Evolutionary conservation across 1,140 invertebrate species (phyloP).

Genomic region (Dufourea novaeangliae): DNA sequence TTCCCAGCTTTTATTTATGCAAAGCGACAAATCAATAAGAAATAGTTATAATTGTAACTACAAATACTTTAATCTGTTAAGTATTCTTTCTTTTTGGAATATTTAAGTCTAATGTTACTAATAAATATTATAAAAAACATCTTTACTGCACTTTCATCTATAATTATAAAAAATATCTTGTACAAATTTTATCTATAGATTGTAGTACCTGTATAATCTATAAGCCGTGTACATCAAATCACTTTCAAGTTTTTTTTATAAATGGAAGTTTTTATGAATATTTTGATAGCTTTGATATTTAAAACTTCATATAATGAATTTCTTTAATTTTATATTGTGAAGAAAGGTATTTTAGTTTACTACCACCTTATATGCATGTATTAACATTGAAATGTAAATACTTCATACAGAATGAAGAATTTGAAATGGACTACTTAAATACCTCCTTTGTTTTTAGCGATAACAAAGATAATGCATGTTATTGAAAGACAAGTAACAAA

Average conservation of each 20-base stretch:
- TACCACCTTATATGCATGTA: background rate
- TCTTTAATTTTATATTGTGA: background rate
- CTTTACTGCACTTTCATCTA: background rate
- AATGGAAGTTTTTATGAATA: background rate
- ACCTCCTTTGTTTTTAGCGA: background rate
- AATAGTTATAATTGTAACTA: background rate
- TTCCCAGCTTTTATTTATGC: background rate
- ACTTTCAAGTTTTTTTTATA: background rate
- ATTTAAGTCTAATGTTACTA: background rate
- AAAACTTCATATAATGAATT: background rate
- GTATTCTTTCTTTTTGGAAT: background rate
- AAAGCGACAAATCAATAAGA: constrained; percentile 14
- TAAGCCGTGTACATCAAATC: background rate
- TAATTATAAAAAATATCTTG: background rate
- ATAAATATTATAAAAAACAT: background rate
- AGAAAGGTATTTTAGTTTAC: background rate
- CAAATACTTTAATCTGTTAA: background rate
- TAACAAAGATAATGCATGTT: background rate
- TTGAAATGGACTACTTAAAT: background rate
- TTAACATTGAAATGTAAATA: constrained; percentile 34
- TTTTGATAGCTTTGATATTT: background rate
- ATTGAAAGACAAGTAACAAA: background rate
- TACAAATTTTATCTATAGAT: background rate
- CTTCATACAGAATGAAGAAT: background rate
- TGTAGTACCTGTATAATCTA: background rate